phyloP scores from a whole-genome alignment of 2,888 invertebrate species.

The Apoda limacodes region DNA sequence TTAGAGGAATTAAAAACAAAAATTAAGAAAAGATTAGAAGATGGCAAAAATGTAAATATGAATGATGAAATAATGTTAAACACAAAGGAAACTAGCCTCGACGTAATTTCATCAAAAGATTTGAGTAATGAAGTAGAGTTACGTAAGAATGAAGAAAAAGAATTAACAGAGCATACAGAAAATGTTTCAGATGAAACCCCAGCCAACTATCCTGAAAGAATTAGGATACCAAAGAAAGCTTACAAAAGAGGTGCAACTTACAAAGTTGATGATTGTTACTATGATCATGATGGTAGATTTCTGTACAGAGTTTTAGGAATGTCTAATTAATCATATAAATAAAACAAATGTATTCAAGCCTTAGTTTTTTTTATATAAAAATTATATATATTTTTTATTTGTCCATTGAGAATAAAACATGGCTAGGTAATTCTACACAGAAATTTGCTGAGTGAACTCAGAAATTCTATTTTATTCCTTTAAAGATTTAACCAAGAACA shows the following conservation, averaged over 20 bases:
- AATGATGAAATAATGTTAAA: constrained; percentile 45
- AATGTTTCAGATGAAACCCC: constrained; percentile 26
- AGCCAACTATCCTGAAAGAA: constrained; percentile 68
- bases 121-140: constrained; percentile 31
- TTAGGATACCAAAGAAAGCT: constrained; percentile 76
- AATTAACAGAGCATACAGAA: constrained; percentile 29
- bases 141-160: constrained; percentile 22
- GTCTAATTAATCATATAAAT: constrained; percentile 22
- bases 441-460: constrained; percentile 24
- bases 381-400: constrained; percentile 56
- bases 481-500: too few relatives aligned
- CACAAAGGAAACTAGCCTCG: constrained; percentile 22
- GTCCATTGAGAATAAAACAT: constrained; percentile 46
- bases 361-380: constrained; percentile 59
- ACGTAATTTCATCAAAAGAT: constrained; percentile 18
- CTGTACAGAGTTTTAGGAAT: constrained; percentile 83
- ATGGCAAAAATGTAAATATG: constrained; percentile 35
- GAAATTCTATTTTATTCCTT: too few relatives aligned
- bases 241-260: constrained; percentile 75
- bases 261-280: constrained; percentile 82
- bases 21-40: constrained; percentile 41
- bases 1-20: constrained; percentile 43
- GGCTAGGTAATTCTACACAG: too few relatives aligned
- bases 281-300: constrained; percentile 84
- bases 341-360: constrained; percentile 44